phyloP scores from a whole-genome alignment of 1,140 invertebrate species.

The Drosophila dunni region DNA sequence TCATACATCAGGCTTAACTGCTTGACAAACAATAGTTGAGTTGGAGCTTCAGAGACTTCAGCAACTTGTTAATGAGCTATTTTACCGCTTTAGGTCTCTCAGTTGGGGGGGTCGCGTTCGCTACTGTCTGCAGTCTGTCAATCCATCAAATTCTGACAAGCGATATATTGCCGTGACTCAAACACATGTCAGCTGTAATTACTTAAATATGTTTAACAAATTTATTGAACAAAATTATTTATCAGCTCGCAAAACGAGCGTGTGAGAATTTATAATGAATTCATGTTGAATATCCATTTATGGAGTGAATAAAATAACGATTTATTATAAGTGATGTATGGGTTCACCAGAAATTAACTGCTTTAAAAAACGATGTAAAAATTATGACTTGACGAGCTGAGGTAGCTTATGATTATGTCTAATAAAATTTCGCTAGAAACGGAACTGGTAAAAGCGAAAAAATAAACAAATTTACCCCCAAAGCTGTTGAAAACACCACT shows the following conservation, averaged over 20 bases:
- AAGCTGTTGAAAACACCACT: no score
- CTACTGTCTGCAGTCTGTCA: conserved; percentile 33
- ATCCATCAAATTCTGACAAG: conserved; percentile 39
- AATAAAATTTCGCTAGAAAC: no score
- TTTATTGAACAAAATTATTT: conserved; percentile 32
- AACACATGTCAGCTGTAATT: conserved; percentile 8
- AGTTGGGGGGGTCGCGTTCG: background rate
- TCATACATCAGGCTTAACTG: conserved; percentile 38
- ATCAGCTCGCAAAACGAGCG: conserved; percentile 1
- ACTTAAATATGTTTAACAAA: conserved; percentile 15
- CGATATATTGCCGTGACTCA: conserved; percentile 4
- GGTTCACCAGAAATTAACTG: background rate
- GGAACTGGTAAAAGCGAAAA: no score
- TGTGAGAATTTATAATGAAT: conserved; percentile 18
- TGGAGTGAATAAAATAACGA: background rate
- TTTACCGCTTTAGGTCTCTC: background rate
- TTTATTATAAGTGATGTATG: background rate
- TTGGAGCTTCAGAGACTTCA: background rate
- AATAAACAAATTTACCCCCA: no score
- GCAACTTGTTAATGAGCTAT: conserved; percentile 3
- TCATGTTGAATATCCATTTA: background rate
- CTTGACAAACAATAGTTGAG: conserved; percentile 59
- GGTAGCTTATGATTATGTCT: no score
- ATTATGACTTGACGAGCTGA: no score
- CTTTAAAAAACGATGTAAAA: no score